phyloP scores from a whole-genome alignment of 1,140 invertebrate genomes.

The Atta colombica region DNA sequence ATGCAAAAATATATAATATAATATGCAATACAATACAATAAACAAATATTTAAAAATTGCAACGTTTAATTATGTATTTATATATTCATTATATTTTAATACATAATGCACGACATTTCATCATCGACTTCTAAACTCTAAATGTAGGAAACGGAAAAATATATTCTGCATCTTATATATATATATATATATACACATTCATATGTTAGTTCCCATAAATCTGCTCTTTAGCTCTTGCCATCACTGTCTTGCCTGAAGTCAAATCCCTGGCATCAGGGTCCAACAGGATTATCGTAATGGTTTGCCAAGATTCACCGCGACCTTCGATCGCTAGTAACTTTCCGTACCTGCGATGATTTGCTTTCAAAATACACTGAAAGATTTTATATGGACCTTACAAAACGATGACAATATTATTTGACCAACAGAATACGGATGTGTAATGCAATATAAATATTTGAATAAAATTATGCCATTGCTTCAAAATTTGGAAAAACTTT shows the following conservation, averaged over 20 bases:
- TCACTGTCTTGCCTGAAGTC: conserved; percentile 60
- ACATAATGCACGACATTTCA: background rate
- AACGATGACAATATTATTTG: conserved; percentile 19
- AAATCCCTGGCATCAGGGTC: conserved; percentile 73
- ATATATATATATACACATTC: background rate
- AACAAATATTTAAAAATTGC: background rate
- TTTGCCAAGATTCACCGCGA: conserved; percentile 72
- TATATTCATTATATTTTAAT: background rate
- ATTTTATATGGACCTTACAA: conserved; percentile 19
- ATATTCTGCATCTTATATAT: background rate
- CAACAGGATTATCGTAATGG: conserved; percentile 82
- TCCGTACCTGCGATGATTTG: conserved; percentile 60
- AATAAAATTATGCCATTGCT: background rate
- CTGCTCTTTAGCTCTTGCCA: conserved; percentile 53
- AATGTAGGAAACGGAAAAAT: conserved; percentile 5
- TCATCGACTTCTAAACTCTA: background rate
- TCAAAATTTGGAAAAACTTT: background rate
- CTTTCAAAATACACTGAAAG: conserved; percentile 18
- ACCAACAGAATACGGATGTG: background rate
- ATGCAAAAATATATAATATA: background rate
- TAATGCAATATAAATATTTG: background rate
- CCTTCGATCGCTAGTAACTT: conserved; percentile 69
- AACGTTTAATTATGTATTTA: conserved; percentile 15
- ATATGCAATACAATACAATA: background rate
- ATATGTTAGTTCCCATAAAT: conserved; percentile 55